A percentile compares a stretch with the other conserved stretches of the same genome.
These are phyloP conservation scores for Drosophila anomalipes DNA, from an alignment of 2,888 invertebrate species.

Conservation along the genomic window DNA sequence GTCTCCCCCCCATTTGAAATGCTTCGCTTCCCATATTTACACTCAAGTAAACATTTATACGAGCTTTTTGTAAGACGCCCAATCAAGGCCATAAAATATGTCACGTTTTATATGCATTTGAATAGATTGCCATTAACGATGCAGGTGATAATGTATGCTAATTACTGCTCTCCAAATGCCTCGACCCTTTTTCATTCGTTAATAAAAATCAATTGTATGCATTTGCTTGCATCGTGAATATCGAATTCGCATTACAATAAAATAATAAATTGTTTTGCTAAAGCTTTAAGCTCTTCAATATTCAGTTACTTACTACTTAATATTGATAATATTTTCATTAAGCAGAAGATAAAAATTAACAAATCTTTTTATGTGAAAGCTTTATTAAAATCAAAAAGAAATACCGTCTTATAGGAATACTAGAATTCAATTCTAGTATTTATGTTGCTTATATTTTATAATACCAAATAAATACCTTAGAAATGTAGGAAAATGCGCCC, in stretches of 20 bases:
- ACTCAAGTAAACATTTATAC: neutral
- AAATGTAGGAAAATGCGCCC: slow-evolving; percentile 3
- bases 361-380: neutral
- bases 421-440: neutral
- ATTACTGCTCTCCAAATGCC: slow-evolving; percentile 33
- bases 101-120: slow-evolving; percentile 64
- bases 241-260: neutral
- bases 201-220: neutral
- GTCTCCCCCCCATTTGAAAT: neutral
- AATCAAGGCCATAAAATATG: slow-evolving; percentile 20
- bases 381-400: neutral
- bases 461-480: neutral
- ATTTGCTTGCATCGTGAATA: neutral
- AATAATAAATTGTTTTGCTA: neutral
- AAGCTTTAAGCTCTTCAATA: neutral
- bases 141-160: slow-evolving; percentile 54
- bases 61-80: neutral
- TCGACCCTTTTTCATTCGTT: slow-evolving; percentile 2
- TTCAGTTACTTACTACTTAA: neutral
- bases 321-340: neutral
- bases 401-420: neutral
- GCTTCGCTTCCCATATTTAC: slow-evolving; percentile 1
- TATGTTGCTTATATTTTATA: neutral
- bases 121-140: slow-evolving; percentile 42
- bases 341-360: neutral